Base-by-base conservation (phyloP, 2,797 vertebrate genomes). In the Falco concolor region DNA sequence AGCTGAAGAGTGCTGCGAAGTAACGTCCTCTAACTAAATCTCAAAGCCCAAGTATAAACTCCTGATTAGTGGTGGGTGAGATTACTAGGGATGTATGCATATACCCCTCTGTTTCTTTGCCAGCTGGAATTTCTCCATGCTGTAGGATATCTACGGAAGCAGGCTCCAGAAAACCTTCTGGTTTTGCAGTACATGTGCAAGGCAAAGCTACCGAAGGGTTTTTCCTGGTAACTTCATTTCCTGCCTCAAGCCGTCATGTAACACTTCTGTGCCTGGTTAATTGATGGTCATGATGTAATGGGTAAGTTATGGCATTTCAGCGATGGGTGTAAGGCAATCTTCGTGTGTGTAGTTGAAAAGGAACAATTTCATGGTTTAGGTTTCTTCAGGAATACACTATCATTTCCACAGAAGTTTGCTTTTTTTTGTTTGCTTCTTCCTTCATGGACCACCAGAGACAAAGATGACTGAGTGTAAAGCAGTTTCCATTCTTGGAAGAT, bases 61-160 rank as follows among this genome's bases (percentile, higher is more conserved):
- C 68, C 79, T 91, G 91, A 94, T 95, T 90, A 93, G 82, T 8
- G n/a, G 53, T 65, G 73, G 53, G 23, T 73, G 85, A 97, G 84
- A 89, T 89, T 91, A 61, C 69, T 61, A 25, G 69, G 28, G 25
- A 73, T 56, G 59, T 81, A 90, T 78, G 80, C n/a, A 53, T 89
- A 77, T 92, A 83, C 53, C 68, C 59, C 49, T 78, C 61, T 93
- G 81, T 82, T 84, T 89, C 86, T 47, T 18, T 89, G 94, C 91
- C 95, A 96, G 38, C n/a, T 97, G 94, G 87, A 93, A 87, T 70
- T 74, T 56, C 50, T 94, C 93, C 88, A 80, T 83, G 27, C 75
- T 80, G 81, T 88, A 91, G 50, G 60, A 82, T 95, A 93, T 94
- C 91, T 90, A 47, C 0, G 10, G 87, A 89, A 94, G 85, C 70